phyloP scores from a whole-genome alignment of 64 coral and sea anemone genomes.

The Montipora foliosa region DNA sequence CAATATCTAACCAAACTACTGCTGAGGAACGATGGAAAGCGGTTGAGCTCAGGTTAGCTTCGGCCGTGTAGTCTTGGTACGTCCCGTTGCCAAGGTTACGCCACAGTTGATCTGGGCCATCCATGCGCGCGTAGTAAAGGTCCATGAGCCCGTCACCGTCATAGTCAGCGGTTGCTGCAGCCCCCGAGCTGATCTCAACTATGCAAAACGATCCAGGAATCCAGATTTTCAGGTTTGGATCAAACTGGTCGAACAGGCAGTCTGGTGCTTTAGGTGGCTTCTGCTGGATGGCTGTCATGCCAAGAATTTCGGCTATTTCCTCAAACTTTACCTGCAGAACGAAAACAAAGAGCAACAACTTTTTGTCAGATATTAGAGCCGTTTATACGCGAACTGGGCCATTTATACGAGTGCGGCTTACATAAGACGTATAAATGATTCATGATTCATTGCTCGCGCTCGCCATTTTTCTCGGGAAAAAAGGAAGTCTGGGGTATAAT shows the following conservation, averaged over 20 bases:
- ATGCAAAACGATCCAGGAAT: constrained; percentile 98
- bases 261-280: constrained; percentile 89
- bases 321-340: constrained; percentile 61
- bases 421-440: too few species aligned
- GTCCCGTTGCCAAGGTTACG: constrained; percentile 93
- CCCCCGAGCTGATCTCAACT: constrained; percentile 72
- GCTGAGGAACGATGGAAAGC: constrained; percentile 79
- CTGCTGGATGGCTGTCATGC: constrained; percentile 79
- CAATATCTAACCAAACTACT: constrained; percentile 88
- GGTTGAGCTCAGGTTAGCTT: constrained; percentile 84
- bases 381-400: too few species aligned
- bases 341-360: background rate
- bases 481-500: too few species aligned
- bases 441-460: too few species aligned
- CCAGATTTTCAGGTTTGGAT: constrained; percentile 90
- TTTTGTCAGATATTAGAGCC: background rate
- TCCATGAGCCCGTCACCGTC: constrained; percentile 94
- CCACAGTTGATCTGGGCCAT: constrained; percentile 96
- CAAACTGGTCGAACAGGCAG: constrained; percentile 98
- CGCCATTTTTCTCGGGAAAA: too few species aligned
- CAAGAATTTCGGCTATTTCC: constrained; percentile 81
- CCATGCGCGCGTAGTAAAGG: constrained; percentile 89
- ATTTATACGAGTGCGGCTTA: too few species aligned
- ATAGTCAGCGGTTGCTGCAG: constrained; percentile 92
- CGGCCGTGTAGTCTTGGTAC: constrained; percentile 80